Conservation (phyloP, 2,888 invertebrate genomes). For the Megastigmus dorsalis region DNA sequence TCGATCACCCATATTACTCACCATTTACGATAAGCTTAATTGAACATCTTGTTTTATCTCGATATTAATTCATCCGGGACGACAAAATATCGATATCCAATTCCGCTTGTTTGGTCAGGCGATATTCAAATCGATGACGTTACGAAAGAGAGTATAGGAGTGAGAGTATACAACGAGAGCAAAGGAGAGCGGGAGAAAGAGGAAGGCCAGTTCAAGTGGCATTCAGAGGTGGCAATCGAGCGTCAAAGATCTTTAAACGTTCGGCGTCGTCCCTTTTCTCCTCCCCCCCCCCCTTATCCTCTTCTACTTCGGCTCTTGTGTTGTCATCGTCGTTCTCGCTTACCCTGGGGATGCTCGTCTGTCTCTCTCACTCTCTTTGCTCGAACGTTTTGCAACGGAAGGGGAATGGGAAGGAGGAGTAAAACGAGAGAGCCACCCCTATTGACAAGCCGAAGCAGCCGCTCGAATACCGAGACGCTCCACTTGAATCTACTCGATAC, state of each 20-base stretch:
- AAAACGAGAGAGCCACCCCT: slow-evolving; percentile 48
- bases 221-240: slow-evolving; percentile 64
- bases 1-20: not conserved
- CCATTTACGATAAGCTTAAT: not conserved
- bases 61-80: not conserved
- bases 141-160: not conserved
- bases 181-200: not conserved
- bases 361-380: too few species aligned
- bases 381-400: not conserved
- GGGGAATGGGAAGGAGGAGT: not conserved
- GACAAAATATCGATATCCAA: slow-evolving; percentile 31
- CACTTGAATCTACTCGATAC: slow-evolving; percentile 40
- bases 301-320: not conserved
- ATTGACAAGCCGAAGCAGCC: slow-evolving; percentile 56
- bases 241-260: slow-evolving; percentile 67
- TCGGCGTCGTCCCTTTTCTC: slow-evolving; percentile 50
- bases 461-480: slow-evolving; percentile 41
- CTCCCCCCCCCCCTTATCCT: slow-evolving; percentile 20
- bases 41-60: not conserved
- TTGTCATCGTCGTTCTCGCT: slow-evolving; percentile 4
- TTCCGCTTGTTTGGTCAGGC: slow-evolving; percentile 22
- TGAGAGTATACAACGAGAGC: not conserved
- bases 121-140: slow-evolving; percentile 34
- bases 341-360: not conserved
- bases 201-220: slow-evolving; percentile 52